phyloP scores from a whole-genome alignment of 2,113 vertebrate genomes.

The Sardina pilchardus region DNA sequence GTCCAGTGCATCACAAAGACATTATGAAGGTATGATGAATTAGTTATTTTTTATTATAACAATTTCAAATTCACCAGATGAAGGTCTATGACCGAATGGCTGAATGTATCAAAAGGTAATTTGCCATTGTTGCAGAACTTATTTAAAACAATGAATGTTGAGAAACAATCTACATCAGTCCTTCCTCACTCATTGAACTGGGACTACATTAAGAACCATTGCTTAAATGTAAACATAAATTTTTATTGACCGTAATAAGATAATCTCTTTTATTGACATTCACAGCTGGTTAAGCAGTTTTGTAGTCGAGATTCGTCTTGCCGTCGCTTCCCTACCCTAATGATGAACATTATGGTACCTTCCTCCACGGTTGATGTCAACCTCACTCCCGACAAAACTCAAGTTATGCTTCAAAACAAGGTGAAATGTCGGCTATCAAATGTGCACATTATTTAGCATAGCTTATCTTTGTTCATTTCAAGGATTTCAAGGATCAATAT shows the following conservation, averaged over 20 bases:
- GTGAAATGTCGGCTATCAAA: slow-evolving; percentile 55
- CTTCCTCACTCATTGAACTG: no score
- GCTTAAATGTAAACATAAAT: background rate
- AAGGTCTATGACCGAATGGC: no score
- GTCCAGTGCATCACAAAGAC: slow-evolving; percentile 90
- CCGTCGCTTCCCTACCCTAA: slow-evolving; percentile 79
- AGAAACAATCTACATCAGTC: no score
- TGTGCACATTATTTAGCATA: background rate
- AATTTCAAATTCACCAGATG: no score
- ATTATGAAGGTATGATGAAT: slow-evolving; percentile 85
- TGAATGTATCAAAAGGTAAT: no score
- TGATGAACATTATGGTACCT: slow-evolving; percentile 84
- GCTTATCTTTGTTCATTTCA: background rate
- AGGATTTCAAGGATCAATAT: background rate
- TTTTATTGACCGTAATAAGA: background rate
- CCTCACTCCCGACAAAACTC: slow-evolving; percentile 91
- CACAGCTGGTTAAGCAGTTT: slow-evolving; percentile 83
- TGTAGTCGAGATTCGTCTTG: slow-evolving; percentile 76
- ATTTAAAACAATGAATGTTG: no score
- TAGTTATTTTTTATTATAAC: background rate
- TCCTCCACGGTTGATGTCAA: slow-evolving; percentile 87
- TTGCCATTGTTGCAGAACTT: no score
- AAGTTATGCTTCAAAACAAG: slow-evolving; percentile 93
- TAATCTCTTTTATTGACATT: slow-evolving; percentile 37
- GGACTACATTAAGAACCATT: background rate